Conservation (phyloP, 2,888 invertebrate species). For the Pyrrhosoma nymphula region DNA sequence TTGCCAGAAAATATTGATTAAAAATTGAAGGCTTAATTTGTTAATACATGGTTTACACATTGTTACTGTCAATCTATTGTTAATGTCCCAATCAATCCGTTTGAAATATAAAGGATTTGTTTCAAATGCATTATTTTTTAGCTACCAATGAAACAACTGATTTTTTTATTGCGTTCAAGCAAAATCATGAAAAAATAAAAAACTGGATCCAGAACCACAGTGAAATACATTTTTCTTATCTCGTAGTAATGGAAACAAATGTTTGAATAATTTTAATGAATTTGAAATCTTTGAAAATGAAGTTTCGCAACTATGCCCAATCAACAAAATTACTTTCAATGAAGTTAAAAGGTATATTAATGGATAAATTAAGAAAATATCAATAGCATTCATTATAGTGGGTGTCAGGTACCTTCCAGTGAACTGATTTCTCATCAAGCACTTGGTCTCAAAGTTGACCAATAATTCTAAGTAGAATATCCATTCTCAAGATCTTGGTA, state of each 20-base stretch:
- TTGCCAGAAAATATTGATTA: background rate
- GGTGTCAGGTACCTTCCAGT: background rate
- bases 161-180: background rate
- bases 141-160: background rate
- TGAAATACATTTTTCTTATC: background rate
- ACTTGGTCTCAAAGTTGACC: background rate
- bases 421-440: background rate
- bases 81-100: background rate
- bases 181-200: background rate
- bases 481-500: background rate
- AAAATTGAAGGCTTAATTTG: background rate
- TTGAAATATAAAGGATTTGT: background rate
- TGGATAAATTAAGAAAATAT: background rate
- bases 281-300: background rate
- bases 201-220: background rate
- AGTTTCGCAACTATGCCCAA: background rate
- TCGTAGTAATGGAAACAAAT: background rate
- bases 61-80: background rate
- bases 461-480: background rate
- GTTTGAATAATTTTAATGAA: background rate
- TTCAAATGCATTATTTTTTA: background rate
- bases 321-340: background rate
- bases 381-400: slow-evolving; percentile 1
- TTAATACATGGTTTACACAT: background rate
- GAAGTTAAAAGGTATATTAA: background rate